Percentiles rank a stretch among this genome's conserved stretches.
Conservation (phyloP, 2,888 invertebrate species). For the Tenthredo amoena region DNA sequence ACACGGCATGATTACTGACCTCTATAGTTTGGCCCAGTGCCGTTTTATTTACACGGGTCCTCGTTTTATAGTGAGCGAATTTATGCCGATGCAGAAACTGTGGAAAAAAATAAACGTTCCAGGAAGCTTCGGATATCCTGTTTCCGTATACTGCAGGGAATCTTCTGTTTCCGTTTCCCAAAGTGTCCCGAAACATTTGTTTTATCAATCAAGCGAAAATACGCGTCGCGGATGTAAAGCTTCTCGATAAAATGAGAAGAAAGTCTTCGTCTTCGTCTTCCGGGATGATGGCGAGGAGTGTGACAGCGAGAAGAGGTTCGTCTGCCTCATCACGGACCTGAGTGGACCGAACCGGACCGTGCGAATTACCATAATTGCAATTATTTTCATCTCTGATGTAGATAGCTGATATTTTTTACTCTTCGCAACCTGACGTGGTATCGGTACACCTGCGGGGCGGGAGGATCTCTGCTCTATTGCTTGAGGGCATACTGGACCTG, state of each 20-base stretch:
- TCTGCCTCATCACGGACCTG: neutral
- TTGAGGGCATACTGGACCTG: conserved; percentile 36
- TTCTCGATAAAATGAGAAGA: neutral
- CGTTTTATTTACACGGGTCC: neutral
- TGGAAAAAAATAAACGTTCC: neutral
- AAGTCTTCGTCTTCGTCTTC: neutral
- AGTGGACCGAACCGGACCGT: neutral
- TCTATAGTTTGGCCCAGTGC: conserved; percentile 38
- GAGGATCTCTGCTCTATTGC: conserved; percentile 38
- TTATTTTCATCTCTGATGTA: conserved; percentile 18
- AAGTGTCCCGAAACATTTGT: neutral
- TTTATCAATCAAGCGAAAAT: neutral
- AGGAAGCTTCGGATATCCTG: neutral
- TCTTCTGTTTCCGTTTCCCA: neutral
- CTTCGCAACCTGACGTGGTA: neutral
- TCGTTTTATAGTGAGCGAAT: neutral
- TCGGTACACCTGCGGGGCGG: conserved; percentile 37
- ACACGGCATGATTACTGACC: conserved; percentile 39
- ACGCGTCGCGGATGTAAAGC: neutral
- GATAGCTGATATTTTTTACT: conserved; percentile 11
- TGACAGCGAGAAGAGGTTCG: neutral
- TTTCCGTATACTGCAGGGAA: neutral
- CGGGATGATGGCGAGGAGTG: neutral
- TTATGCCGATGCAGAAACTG: neutral
- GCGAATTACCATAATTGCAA: conserved; percentile 31